phyloP scores from a whole-genome alignment of 2,888 invertebrate genomes.

The Actias luna region DNA sequence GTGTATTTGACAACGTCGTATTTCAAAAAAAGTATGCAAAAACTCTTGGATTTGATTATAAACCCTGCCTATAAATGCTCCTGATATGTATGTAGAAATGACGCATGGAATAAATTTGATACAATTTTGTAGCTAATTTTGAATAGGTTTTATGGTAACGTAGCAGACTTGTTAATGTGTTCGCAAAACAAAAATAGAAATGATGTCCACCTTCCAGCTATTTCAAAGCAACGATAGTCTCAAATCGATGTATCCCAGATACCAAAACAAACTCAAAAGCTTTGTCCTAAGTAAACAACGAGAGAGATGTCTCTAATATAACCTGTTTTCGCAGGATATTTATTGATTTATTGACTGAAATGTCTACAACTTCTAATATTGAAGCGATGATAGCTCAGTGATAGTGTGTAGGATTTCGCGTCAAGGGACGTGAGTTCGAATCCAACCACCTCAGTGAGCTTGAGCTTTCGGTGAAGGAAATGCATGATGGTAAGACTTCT shows the following conservation, averaged over 20 bases:
- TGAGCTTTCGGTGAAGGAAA: too few relatives aligned
- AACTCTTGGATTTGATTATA: too few relatives aligned
- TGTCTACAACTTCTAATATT: not conserved
- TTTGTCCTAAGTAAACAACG: not conserved
- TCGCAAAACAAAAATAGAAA: slow-evolving; percentile 21
- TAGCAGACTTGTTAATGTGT: slow-evolving; percentile 19
- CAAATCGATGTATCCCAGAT: not conserved
- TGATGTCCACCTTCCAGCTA: slow-evolving; percentile 12
- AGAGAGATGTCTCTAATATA: not conserved
- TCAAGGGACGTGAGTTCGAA: too few relatives aligned
- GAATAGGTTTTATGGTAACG: not conserved
- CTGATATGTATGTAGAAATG: not conserved
- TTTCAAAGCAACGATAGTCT: not conserved
- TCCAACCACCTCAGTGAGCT: too few relatives aligned
- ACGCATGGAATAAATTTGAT: not conserved
- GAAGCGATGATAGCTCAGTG: too few relatives aligned
- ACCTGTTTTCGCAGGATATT: not conserved
- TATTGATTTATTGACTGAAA: not conserved
- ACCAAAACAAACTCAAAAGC: slow-evolving; percentile 1
- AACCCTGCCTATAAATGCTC: not conserved
- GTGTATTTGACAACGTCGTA: too few relatives aligned
- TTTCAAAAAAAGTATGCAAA: too few relatives aligned
- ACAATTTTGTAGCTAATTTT: not conserved
- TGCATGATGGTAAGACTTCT: too few relatives aligned
- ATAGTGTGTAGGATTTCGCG: too few relatives aligned